Evolutionary conservation across 2,797 vertebrate species (phyloP).

Genomic region (Nyctibius grandis): DNA sequence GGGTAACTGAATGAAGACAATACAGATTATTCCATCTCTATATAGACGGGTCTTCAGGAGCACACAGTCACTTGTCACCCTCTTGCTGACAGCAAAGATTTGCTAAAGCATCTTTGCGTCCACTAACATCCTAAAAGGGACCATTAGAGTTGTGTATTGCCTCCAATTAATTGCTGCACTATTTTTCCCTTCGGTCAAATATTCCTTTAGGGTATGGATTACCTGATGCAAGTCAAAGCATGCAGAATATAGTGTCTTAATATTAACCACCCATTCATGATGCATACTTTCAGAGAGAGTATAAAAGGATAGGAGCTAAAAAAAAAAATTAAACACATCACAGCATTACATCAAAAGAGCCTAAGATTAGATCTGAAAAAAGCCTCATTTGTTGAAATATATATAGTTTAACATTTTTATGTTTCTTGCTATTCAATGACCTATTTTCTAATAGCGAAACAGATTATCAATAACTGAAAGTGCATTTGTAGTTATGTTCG

Average conservation of each 20-base stretch:
- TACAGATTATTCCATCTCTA: constrained; percentile 1
- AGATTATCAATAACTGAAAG: neutral
- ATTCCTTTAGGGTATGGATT: neutral
- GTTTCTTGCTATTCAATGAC: neutral
- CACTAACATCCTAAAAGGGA: neutral
- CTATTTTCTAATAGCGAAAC: neutral
- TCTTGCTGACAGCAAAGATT: neutral
- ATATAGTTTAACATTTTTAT: neutral
- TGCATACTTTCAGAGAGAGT: neutral
- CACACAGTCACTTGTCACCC: neutral
- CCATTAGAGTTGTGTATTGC: neutral
- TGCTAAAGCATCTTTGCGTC: neutral
- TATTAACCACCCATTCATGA: neutral
- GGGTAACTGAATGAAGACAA: constrained; percentile 5
- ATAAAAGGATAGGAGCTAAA: neutral
- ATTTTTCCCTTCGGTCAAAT: neutral
- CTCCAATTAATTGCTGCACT: neutral
- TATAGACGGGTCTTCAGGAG: neutral
- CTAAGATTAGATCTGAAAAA: neutral
- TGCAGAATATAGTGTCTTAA: neutral
- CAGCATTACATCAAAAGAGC: neutral
- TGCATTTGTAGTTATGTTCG: neutral
- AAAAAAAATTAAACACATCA: neutral
- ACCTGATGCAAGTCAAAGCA: neutral
- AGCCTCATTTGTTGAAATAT: neutral